phyloP scores from a whole-genome alignment of 2,888 invertebrate genomes.

The Lutraria lutraria region DNA sequence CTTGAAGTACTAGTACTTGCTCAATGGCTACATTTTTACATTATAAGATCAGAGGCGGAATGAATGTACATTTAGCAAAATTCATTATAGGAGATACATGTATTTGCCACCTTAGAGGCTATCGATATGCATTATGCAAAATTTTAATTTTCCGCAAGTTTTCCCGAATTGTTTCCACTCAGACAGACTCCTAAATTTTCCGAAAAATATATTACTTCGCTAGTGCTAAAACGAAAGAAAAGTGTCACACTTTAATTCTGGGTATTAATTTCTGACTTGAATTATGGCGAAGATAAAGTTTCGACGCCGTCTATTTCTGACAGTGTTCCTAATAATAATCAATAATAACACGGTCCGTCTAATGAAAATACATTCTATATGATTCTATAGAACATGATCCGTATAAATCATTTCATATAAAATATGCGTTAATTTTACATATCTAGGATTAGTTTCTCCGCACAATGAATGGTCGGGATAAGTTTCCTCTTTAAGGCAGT shows the following conservation, averaged over 20 bases:
- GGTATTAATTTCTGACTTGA: slow-evolving; percentile 1
- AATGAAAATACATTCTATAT: background rate
- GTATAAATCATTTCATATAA: background rate
- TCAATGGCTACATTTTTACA: background rate
- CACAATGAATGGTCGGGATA: background rate
- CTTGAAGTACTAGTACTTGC: no score
- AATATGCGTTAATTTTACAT: background rate
- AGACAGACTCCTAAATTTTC: background rate
- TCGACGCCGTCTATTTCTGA: background rate
- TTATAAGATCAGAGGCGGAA: background rate
- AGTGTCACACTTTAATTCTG: background rate
- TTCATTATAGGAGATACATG: background rate
- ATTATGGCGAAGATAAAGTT: background rate
- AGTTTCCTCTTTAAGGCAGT: background rate
- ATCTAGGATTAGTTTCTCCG: background rate
- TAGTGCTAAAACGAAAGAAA: background rate
- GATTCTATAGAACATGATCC: background rate
- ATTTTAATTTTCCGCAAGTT: background rate
- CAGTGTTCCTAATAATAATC: background rate
- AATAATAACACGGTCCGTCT: slow-evolving; percentile 9
- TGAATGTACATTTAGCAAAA: background rate
- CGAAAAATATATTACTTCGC: background rate
- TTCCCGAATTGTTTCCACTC: background rate
- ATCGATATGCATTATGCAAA: background rate
- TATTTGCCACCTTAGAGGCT: background rate